Conservation (phyloP, 2,888 invertebrate genomes). For the Cremastinae sp. region DNA sequence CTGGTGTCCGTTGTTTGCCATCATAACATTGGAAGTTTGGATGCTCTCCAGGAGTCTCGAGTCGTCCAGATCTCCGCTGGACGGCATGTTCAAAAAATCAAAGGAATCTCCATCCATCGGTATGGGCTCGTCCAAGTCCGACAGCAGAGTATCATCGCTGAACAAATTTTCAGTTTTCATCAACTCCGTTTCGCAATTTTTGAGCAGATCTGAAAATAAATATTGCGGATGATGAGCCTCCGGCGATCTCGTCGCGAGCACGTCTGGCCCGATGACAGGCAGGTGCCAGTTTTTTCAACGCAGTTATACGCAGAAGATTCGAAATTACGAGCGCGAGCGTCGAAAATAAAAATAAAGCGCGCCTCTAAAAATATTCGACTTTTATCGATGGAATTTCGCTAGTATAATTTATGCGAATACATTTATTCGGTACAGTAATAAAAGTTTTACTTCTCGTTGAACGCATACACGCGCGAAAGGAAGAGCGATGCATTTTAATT, state of each 20-base stretch:
- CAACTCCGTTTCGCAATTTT: conserved; percentile 86
- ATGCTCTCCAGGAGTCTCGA: conserved; percentile 61
- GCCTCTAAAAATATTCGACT: conserved; percentile 8
- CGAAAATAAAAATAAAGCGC: neutral
- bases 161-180: conserved; percentile 82
- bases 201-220: conserved; percentile 83
- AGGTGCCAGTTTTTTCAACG: no score
- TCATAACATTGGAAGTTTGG: conserved; percentile 43
- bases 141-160: conserved; percentile 81
- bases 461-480: neutral
- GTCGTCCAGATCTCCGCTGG: conserved; percentile 64
- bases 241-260: neutral
- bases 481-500: conserved; percentile 46
- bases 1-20: conserved; percentile 19
- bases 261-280: no score
- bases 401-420: neutral
- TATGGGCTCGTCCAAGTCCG: conserved; percentile 81
- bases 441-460: neutral
- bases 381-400: neutral
- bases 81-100: conserved; percentile 79
- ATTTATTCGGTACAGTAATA: neutral
- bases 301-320: neutral
- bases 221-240: neutral
- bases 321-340: neutral
- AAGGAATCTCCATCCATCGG: conserved; percentile 81